Base-by-base conservation (phyloP, 2,797 vertebrate species). In the Sebastes melanostomus region DNA sequence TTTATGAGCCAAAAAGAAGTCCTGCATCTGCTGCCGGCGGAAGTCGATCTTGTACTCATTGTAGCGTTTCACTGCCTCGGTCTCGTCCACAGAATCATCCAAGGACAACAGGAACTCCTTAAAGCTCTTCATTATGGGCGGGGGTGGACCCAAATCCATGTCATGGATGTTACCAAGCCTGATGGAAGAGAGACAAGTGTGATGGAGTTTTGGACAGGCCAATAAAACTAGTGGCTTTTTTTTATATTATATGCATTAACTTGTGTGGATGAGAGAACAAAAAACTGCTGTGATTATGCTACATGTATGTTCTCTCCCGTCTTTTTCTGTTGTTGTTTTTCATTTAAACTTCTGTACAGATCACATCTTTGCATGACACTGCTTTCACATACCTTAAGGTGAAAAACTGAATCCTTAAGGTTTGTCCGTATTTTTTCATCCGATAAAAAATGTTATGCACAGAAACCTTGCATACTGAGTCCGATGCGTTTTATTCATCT, bases 31-130 rank as follows among this genome's bases (percentile, higher is more conserved):
- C 89, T 99, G 98, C 4, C 98, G 95, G 2, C 98, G 96, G 88
- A 98, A 99, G 81, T 99, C 98, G 1, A 98, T 92, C 91, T 99
- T 99, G 87, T 99, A 98, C 79, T 98, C 97, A 22, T 98, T 98
- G 87, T 98, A 99, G 52, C 97, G 97, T 76, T 97, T 97, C 1
- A 99, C 98, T 0, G 98, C 97, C 90, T 98, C 98, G 0, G 97
- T 98, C 93, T 98, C 98, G 1, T 98, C 97, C 88, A 99, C 97
- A 0, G 97, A 96, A 87, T 99, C 98, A 3, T 98, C 98, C 93
- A 98, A 62, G 0, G 97, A 98, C 24, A 98, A 87, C 50, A 99
- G 94, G 82, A 99, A 99, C 86, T 99, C 98, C 84, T 98, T 98
- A 85, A 99, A 99, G 66, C 81, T 97, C 92, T 99, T 99, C 97